phyloP scores from a whole-genome alignment of 1,140 invertebrate genomes.

The Bombus cullumanus region DNA sequence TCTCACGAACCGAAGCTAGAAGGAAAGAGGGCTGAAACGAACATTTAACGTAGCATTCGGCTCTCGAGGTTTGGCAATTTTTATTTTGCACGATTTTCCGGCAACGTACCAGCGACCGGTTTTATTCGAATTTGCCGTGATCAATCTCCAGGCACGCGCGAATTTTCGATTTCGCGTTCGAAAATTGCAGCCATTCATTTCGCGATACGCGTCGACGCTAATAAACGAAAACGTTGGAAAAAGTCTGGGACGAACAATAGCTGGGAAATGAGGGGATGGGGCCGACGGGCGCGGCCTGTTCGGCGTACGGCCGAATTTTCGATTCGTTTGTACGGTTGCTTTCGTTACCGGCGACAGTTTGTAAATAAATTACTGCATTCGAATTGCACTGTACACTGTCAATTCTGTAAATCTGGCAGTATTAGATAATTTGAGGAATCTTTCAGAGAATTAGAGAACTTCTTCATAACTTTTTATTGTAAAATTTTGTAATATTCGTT shows the following conservation, averaged over 20 bases:
- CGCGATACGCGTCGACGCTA: conserved; percentile 39
- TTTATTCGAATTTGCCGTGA: conserved; percentile 30
- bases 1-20: no score
- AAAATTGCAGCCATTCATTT: conserved; percentile 54
- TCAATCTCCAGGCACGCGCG: conserved; percentile 40
- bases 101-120: conserved; percentile 9
- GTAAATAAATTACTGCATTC: conserved; percentile 15
- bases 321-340: not conserved
- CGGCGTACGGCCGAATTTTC: conserved; percentile 32
- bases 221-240: conserved; percentile 49
- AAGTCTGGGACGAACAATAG: conserved; percentile 39
- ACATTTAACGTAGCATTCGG: conserved; percentile 4
- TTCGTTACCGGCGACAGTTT: conserved; percentile 2
- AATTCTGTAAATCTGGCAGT: not conserved
- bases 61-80: not conserved
- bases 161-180: conserved; percentile 43
- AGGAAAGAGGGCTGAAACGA: no score
- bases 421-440: not conserved
- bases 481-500: no score
- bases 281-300: no score
- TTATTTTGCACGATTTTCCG: conserved; percentile 25
- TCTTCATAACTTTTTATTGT: no score
- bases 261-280: conserved; percentile 25
- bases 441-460: no score
- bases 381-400: no score